Conservation (phyloP, 2,888 invertebrate species). For the Cordilura impudica region DNA sequence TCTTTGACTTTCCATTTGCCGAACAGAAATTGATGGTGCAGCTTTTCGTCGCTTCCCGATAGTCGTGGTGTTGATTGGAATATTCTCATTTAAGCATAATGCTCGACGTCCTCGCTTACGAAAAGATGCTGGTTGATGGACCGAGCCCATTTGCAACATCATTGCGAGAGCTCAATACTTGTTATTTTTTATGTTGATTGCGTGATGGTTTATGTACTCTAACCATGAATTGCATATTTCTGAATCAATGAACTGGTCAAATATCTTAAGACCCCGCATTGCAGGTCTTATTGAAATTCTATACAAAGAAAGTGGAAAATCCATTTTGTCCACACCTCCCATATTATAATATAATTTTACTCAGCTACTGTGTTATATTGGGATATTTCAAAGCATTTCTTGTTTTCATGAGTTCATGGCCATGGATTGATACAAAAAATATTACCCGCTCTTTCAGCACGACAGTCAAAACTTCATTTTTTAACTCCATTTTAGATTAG, state of each 20-base stretch:
- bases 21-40: no score
- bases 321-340: conserved; percentile 49
- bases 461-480: no score
- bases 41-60: no score
- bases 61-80: not conserved
- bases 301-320: conserved; percentile 29
- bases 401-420: conserved; percentile 16
- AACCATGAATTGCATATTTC: conserved; percentile 43
- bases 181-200: not conserved
- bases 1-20: no score
- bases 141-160: conserved; percentile 24
- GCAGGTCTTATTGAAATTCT: conserved; percentile 39
- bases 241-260: conserved; percentile 34
- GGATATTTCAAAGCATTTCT: conserved; percentile 8
- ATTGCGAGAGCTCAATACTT: conserved; percentile 22
- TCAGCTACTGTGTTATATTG: conserved; percentile 32
- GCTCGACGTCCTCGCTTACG: conserved; percentile 30
- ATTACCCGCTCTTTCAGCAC: no score
- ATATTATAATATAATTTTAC: conserved; percentile 47
- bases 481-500: not conserved
- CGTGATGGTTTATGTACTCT: conserved; percentile 19
- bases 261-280: conserved; percentile 43
- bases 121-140: conserved; percentile 24
- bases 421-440: no score
- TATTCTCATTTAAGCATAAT: not conserved